Base-by-base conservation (phyloP, 1,140 invertebrate species). In the Batillaria attramentaria region DNA sequence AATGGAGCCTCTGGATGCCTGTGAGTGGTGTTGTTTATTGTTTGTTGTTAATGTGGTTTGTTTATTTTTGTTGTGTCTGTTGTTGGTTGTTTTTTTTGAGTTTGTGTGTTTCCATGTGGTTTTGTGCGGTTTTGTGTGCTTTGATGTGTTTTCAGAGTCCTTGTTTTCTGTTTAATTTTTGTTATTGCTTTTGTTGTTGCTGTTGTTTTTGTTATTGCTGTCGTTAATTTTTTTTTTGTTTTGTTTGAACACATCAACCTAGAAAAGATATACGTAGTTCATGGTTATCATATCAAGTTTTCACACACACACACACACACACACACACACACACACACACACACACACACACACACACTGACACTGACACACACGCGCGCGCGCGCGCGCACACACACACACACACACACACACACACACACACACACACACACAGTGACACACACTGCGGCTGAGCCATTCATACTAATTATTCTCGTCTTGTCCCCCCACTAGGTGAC, bases 1-100 rank as follows among this genome's bases (percentile, higher is more conserved):
- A 41, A 20, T 31, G n/a, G 86, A 87, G 66, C 84, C 84, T 6
- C 73, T 78, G 18, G 68, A 81, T 43, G 82, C 85, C 42, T 87
- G 86, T 87, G 79, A 83, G 82, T 81, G 35, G 18, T 0, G 1
- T 24, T 24, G 33, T 41, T 13, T 1, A 18, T 28, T 68, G 43
- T 60, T 57, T 16, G 33, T 62, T 57, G 33, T 5, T 57, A 16
- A 3, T 75, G 50, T 28, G 20, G 24, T 72, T 1, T 31, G 69
- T 31, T 72, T 72, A 20, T 43, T 39, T 13, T 20, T 20, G 18
- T 66, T 33, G 68, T 54, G 43, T 57, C 78, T 75, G 79, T 81
- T 35, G 66, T 35, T 66, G 33, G 6, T 5, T 35, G 6, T 66
- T 33, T 6, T 10, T 62, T 5, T 5, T 62, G 5, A 28, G n/a